phyloP scores from a whole-genome alignment of 2,888 invertebrate genomes.

The Meganola albula region DNA sequence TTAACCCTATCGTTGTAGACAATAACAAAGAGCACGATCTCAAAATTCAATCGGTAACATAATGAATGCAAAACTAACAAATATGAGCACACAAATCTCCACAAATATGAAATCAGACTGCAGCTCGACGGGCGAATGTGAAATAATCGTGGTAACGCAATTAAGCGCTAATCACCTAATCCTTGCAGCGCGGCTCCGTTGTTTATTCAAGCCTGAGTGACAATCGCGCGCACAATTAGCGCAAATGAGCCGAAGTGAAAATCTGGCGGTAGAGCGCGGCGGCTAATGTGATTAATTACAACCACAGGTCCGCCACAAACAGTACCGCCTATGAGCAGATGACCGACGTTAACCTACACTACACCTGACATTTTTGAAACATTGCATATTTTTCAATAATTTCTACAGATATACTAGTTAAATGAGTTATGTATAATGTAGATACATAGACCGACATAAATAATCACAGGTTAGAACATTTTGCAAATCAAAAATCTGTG shows the following conservation, averaged over 20 bases:
- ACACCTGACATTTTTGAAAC: constrained; percentile 1
- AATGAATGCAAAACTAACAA: constrained; percentile 39
- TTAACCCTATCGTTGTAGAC: constrained; percentile 13
- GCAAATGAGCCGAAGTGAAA: constrained; percentile 77
- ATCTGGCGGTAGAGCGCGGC: constrained; percentile 63
- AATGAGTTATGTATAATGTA: no score
- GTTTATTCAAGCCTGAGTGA: constrained; percentile 78
- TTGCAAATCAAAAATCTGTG: no score
- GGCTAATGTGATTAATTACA: constrained; percentile 70
- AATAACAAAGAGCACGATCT: constrained; percentile 19
- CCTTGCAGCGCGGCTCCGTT: constrained; percentile 72
- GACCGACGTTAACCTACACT: constrained; percentile 15
- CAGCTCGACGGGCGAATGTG: constrained; percentile 62
- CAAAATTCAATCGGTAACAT: constrained; percentile 23
- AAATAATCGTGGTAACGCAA: constrained; percentile 75
- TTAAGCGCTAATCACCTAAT: constrained; percentile 77
- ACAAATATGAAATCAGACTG: constrained; percentile 68
- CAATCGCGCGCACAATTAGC: constrained; percentile 76
- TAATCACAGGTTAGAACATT: no score
- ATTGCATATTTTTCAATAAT: neutral
- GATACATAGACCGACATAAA: no score
- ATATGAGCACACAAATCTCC: constrained; percentile 61
- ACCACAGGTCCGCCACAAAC: constrained; percentile 63
- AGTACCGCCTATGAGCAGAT: constrained; percentile 22
- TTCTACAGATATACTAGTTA: no score